phyloP scores from a whole-genome alignment of 2,888 invertebrate genomes.

The Eutolmus rufibarbis region DNA sequence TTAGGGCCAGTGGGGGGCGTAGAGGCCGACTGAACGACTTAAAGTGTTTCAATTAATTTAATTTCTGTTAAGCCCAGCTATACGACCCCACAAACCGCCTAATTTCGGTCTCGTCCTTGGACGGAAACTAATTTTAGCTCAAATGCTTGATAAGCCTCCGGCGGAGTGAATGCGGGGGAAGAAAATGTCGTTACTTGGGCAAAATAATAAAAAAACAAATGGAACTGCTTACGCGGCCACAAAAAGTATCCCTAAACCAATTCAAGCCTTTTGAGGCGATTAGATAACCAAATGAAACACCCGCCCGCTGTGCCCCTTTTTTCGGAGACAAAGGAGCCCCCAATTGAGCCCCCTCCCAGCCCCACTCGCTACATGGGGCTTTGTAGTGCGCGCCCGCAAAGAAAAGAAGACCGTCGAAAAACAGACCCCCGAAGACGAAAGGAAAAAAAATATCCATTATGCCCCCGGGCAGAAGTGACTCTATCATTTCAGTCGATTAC shows the following conservation, averaged over 20 bases:
- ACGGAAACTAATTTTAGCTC: not conserved
- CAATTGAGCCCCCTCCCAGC: not conserved
- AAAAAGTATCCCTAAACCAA: slow-evolving; percentile 19
- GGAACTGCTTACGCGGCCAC: not conserved
- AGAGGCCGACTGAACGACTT: not conserved
- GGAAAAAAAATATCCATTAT: not conserved
- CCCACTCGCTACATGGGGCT: not conserved
- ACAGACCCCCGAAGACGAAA: not conserved
- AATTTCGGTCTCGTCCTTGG: not conserved
- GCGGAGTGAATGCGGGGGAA: not conserved
- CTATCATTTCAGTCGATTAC: slow-evolving; percentile 30
- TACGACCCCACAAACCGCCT: not conserved
- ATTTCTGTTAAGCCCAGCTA: not conserved
- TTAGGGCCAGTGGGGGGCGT: not conserved
- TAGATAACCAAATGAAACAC: not conserved
- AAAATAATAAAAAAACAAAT: not conserved
- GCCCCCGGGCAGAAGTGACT: slow-evolving; percentile 25
- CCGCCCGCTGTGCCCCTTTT: not conserved
- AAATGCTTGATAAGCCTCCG: not conserved
- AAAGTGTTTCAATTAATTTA: not conserved
- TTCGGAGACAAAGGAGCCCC: not conserved
- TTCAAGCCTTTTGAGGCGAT: slow-evolving; percentile 6
- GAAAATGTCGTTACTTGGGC: not conserved
- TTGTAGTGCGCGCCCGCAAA: not conserved
- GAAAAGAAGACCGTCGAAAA: not conserved